These are phyloP conservation scores for Drosophila suzukii DNA, from an alignment of 1,140 invertebrate species.

Conservation along the genomic window DNA sequence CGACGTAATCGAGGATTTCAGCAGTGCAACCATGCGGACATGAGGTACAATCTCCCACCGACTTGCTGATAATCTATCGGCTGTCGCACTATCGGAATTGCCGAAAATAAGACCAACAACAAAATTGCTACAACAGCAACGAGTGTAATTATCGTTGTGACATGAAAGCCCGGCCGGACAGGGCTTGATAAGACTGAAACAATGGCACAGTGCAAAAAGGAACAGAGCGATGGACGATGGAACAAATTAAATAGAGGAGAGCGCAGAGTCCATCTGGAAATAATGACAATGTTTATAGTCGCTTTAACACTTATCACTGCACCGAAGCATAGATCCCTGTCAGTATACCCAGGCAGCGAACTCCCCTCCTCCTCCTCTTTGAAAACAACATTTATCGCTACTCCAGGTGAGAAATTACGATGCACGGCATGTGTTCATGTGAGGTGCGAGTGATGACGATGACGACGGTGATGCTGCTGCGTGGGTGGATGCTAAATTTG, in stretches of 20 bases:
- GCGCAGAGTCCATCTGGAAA: constrained; percentile 7
- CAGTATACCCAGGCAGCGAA: constrained; percentile 4
- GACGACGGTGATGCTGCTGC: constrained; percentile 17
- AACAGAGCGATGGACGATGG: not conserved
- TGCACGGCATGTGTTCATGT: constrained; percentile 17
- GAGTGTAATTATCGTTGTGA: constrained; percentile 24
- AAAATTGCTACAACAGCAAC: constrained; percentile 1
- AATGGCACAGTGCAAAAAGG: constrained; percentile 12
- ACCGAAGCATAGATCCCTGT: constrained; percentile 17
- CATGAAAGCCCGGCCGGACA: constrained; percentile 19
- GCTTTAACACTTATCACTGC: constrained; percentile 13
- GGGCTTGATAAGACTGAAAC: constrained; percentile 27
- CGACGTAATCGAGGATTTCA: not conserved
- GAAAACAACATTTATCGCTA: constrained; percentile 5
- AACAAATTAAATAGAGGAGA: not conserved
- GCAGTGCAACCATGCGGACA: constrained; percentile 3
- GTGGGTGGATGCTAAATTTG: constrained; percentile 19
- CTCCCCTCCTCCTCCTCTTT: not conserved
- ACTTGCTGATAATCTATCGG: constrained; percentile 24
- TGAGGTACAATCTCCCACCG: constrained; percentile 27
- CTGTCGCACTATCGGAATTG: constrained; percentile 29
- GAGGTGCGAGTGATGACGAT: constrained; percentile 13
- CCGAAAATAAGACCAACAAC: constrained; percentile 36
- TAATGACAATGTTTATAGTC: constrained; percentile 15
- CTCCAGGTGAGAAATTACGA: constrained; percentile 34